A percentile compares a stretch with the other conserved stretches of the same genome.
These are phyloP conservation scores for Gadus chalcogrammus DNA, from an alignment of 2,113 vertebrate species.

Conservation along the genomic window DNA sequence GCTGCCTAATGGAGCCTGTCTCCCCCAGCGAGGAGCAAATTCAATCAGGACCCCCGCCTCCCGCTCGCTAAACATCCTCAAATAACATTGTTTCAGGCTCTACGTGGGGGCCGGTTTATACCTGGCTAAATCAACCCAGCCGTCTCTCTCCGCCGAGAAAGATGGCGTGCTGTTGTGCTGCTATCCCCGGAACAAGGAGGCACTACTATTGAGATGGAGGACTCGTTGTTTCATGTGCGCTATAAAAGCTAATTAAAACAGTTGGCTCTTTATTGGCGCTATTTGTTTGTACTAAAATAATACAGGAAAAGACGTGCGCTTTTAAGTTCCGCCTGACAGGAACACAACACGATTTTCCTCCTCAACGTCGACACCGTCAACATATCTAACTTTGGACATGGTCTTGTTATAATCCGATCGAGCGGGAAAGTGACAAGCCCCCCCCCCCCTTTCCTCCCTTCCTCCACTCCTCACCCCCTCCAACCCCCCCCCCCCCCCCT, in stretches of 20 bases:
- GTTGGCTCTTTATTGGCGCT: background rate
- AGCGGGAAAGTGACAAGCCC: no score
- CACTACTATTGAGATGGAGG: no score
- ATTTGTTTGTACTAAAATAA: background rate
- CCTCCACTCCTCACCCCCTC: background rate
- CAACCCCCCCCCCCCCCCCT: background rate
- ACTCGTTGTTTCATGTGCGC: background rate
- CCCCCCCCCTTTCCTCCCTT: background rate
- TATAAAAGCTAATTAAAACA: background rate
- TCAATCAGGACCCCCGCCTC: constrained; percentile 40
- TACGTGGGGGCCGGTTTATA: constrained; percentile 30
- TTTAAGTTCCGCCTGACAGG: no score
- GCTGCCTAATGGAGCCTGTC: constrained; percentile 69
- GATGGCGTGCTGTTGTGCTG: background rate
- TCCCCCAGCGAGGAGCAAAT: constrained; percentile 55
- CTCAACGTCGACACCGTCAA: no score
- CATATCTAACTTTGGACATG: no score
- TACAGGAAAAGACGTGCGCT: background rate
- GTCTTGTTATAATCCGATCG: no score
- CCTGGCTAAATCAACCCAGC: constrained; percentile 15
- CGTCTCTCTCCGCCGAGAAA: background rate
- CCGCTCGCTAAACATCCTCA: constrained; percentile 48
- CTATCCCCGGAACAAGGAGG: background rate
- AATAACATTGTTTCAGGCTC: constrained; percentile 46
- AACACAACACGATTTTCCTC: no score